These are phyloP conservation scores for Salvator merianae DNA, from an alignment of 2,113 vertebrate species.

Conservation along the genomic window DNA sequence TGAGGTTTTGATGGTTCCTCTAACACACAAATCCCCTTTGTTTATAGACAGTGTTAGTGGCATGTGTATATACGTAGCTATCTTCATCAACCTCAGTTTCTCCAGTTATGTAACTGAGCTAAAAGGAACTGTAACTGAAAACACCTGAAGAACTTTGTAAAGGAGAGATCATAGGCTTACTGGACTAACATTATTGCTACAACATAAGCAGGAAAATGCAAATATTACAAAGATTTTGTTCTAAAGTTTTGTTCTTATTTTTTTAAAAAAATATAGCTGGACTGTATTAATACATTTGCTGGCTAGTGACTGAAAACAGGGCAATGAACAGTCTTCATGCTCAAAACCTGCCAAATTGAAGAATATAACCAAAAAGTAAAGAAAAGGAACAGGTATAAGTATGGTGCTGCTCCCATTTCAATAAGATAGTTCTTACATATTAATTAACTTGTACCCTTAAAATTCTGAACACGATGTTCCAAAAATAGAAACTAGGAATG, in stretches of 20 bases:
- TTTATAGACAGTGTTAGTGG: too few relatives aligned
- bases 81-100: too few relatives aligned
- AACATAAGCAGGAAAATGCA: background rate
- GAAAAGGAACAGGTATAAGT: constrained; percentile 20
- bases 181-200: background rate
- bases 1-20: too few relatives aligned
- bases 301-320: background rate
- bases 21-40: too few relatives aligned
- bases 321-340: background rate
- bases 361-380: constrained; percentile 13
- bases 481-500: constrained; percentile 24
- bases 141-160: too few relatives aligned
- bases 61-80: too few relatives aligned
- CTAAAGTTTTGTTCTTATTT: too few relatives aligned
- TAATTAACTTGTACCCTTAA: constrained; percentile 53
- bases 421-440: constrained; percentile 39
- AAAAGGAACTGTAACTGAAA: too few relatives aligned
- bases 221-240: background rate
- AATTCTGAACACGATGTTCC: constrained; percentile 14
- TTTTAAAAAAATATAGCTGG: background rate
- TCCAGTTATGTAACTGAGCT: too few relatives aligned
- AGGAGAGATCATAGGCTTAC: too few relatives aligned
- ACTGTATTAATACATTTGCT: background rate
- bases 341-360: constrained; percentile 16
- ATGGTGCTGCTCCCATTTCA: constrained; percentile 14